Evolutionary conservation across 1,140 invertebrate genomes (phyloP), one percentile per base, ranked within the genome.

Genomic region (Samia ricini): DNA sequence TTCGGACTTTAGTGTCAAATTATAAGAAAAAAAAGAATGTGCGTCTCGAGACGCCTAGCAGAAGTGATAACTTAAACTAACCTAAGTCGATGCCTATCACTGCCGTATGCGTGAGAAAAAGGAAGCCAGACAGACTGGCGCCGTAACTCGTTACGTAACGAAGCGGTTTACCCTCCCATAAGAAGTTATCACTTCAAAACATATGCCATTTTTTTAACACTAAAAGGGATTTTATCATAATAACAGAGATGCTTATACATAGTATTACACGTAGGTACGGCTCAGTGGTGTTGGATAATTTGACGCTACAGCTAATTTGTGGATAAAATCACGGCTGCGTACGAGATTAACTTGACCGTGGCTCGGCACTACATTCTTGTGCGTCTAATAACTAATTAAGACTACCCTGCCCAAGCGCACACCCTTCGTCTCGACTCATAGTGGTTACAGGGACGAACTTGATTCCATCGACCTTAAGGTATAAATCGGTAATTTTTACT

Each of bases 381-480:
- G 73, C 81, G 77, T 77, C 75, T 84, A 78, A 77, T 76, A 81
- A 77, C 63, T 82, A 82, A 84, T 79, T 81, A 84, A 81, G 71
- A 56, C 56, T 60, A 72, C 74, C 64, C 60, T 52, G 65, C 68
- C 60, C 51, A 62, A 62, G 2, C 7, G 33, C 7, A 42, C 65
- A 49, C 58, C 23, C 63, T 26, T 8, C 15, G n/a, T 15, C 19
- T 52, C 20, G 7, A n/a, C 12, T 52, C 7, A 21, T 22, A 23
- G 12, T 1, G 51, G 21, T 5, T n/a, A 21, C 51, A 52, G 51
- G 7, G 51, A 42, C 33, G 33, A 42, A 42, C 15, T 42, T 12
- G 15, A 42, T 42, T 15, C 3, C 33, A 42, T 0, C 12, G 12
- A 42, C 4, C n/a, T 42, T 4, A 15, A 42, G 26, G 4, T 26